Evolutionary conservation across 2,797 vertebrate genomes (phyloP).

Genomic region (Darevskia nairensis): DNA sequence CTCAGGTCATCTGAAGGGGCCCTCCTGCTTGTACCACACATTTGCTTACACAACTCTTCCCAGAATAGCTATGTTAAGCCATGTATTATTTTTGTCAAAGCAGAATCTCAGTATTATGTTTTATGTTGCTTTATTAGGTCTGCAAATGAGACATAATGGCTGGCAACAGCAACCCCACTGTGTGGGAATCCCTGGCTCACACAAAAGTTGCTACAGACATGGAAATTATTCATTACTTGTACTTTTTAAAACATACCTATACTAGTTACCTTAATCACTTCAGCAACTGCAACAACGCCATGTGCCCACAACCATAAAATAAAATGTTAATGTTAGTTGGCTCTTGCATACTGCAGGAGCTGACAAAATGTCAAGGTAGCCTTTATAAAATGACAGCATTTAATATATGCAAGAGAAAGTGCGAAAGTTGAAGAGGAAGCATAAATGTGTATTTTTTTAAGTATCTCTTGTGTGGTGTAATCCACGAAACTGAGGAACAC

Average conservation of each 20-base stretch:
- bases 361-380: background rate
- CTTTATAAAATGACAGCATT: background rate
- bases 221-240: background rate
- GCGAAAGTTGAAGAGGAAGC: background rate
- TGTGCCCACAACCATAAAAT: background rate
- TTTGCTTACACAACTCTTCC: too few species aligned
- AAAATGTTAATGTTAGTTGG: background rate
- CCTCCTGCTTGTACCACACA: too few species aligned
- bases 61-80: too few species aligned
- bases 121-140: too few species aligned
- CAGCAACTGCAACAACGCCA: background rate
- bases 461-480: background rate
- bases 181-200: background rate
- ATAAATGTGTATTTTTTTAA: background rate
- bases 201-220: background rate
- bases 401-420: background rate
- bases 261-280: background rate
- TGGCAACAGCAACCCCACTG: too few species aligned
- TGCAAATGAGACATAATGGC: too few species aligned
- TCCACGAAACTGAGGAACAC: background rate
- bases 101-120: too few species aligned
- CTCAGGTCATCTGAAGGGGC: too few species aligned
- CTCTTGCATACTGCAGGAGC: background rate
- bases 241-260: background rate
- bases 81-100: too few species aligned